These are phyloP conservation scores for Cepphus grylle DNA, from an alignment of 2,113 vertebrate genomes.

Conservation along the genomic window DNA sequence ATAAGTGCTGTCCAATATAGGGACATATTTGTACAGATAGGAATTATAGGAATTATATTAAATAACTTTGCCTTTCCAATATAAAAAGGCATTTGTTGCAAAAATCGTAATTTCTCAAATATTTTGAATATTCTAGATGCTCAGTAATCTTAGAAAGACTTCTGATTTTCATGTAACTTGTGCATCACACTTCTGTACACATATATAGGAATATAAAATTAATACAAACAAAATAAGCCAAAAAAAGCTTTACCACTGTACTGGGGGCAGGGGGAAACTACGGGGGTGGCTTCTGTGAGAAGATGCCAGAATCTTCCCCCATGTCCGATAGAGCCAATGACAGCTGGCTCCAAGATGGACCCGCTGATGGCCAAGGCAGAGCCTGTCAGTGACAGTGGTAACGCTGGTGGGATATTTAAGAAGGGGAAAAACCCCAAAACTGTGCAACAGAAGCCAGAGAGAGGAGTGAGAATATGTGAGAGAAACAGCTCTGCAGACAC, in stretches of 20 bases:
- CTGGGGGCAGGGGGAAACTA: background rate
- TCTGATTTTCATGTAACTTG: background rate
- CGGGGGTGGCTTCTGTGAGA: background rate
- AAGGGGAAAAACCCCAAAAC: background rate
- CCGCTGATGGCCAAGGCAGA: background rate
- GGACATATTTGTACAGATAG: background rate
- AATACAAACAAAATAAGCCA: background rate
- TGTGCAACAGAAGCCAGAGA: background rate
- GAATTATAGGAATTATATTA: background rate
- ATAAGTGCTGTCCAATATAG: background rate
- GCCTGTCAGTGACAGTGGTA: background rate
- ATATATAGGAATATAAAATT: background rate
- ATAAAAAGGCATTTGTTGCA: background rate
- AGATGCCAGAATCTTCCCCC: background rate
- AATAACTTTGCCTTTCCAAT: background rate
- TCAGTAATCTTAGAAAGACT: background rate
- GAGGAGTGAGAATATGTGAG: background rate
- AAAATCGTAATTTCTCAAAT: background rate
- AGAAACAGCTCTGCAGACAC: background rate
- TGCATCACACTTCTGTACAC: background rate
- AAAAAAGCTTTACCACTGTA: background rate
- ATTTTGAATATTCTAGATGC: background rate
- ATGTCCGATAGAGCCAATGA: background rate
- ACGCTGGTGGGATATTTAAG: background rate
- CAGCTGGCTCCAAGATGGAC: background rate